Percentiles rank a stretch among this genome's conserved stretches.
phyloP scores from a whole-genome alignment of 2,113 vertebrate genomes.

The Atlantisia rogersi region DNA sequence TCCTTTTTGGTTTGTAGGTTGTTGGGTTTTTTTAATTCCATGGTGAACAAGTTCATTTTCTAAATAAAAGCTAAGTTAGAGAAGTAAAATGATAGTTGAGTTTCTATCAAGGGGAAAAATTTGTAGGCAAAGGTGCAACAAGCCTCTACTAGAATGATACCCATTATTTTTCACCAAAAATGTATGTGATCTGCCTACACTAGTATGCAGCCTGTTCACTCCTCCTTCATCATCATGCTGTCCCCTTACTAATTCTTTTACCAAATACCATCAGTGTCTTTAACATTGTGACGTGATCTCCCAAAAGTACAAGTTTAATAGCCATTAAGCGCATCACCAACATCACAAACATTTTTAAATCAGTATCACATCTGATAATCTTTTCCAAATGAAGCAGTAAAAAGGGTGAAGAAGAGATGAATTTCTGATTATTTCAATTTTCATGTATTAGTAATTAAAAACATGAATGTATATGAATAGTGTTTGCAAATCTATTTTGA shows the following conservation, averaged over 20 bases:
- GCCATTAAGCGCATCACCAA: neutral
- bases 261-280: neutral
- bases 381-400: neutral
- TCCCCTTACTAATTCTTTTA: neutral
- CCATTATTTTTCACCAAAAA: neutral
- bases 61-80: neutral
- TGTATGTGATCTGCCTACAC: neutral
- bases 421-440: neutral
- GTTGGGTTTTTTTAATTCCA: neutral
- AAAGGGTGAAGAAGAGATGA: neutral
- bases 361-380: neutral
- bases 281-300: neutral
- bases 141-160: neutral
- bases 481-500: neutral
- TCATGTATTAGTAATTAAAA: neutral
- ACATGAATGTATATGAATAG: neutral
- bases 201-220: neutral
- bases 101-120: neutral
- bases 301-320: neutral
- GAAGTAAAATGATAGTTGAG: neutral
- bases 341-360: neutral
- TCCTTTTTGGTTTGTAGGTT: too few relatives aligned
- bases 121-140: neutral
- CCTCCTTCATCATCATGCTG: neutral
- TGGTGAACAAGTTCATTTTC: neutral